Conservation (phyloP, 1,140 invertebrate genomes). For the Drusus annulatus region DNA sequence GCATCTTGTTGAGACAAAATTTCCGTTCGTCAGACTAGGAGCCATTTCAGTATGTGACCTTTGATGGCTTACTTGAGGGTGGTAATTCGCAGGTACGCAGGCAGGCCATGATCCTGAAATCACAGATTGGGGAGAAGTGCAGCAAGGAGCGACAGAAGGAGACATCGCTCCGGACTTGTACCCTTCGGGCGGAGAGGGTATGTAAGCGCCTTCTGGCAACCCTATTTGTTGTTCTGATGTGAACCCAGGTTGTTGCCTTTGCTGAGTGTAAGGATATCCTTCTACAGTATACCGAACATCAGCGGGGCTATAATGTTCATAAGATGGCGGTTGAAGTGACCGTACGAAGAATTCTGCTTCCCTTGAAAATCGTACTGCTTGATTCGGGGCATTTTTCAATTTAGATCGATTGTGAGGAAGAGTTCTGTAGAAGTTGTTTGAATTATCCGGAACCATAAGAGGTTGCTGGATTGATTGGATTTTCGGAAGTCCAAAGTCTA, state of each 20-base stretch:
- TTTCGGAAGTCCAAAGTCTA: slow-evolving; percentile 85
- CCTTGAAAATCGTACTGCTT: slow-evolving; percentile 75
- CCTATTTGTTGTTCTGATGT: slow-evolving; percentile 66
- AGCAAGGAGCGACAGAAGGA: slow-evolving; percentile 60
- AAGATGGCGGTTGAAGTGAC: slow-evolving; percentile 63
- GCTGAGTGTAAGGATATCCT: slow-evolving; percentile 78
- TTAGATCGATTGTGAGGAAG: slow-evolving; percentile 79
- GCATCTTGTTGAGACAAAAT: slow-evolving; percentile 64
- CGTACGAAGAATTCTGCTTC: slow-evolving; percentile 76
- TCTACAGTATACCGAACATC: slow-evolving; percentile 85
- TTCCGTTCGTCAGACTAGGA: slow-evolving; percentile 61
- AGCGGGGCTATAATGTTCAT: slow-evolving; percentile 72
- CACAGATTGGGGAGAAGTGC: slow-evolving; percentile 59
- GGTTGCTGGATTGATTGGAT: slow-evolving; percentile 71
- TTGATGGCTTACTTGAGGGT: slow-evolving; percentile 51
- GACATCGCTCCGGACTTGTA: slow-evolving; percentile 72
- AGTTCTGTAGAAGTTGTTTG: slow-evolving; percentile 77
- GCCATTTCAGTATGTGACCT: slow-evolving; percentile 50
- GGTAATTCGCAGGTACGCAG: slow-evolving; percentile 56
- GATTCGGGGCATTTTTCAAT: slow-evolving; percentile 74
- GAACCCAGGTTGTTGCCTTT: slow-evolving; percentile 66
- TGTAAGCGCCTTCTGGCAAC: slow-evolving; percentile 74
- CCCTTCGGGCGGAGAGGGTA: slow-evolving; percentile 80
- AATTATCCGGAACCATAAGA: slow-evolving; percentile 68
- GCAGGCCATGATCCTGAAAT: slow-evolving; percentile 42